These are phyloP conservation scores for Eueremaeus valkanovi DNA, from an alignment of 2,888 invertebrate species.

Conservation along the genomic window DNA sequence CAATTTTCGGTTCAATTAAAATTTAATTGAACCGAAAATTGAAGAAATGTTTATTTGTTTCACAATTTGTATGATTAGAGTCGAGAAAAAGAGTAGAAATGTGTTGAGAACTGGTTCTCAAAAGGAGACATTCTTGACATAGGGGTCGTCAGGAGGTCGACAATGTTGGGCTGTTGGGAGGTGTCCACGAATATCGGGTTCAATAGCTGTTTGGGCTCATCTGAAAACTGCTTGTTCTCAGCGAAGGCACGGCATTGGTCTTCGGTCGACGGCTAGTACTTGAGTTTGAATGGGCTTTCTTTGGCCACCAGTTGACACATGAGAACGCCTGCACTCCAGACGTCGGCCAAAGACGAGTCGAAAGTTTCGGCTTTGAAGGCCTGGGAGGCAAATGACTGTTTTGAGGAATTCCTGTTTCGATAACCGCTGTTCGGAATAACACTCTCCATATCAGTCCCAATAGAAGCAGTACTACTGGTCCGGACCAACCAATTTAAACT, in stretches of 20 bases:
- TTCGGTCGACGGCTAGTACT: neutral
- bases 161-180: neutral
- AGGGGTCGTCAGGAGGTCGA: neutral
- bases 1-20: too few relatives aligned
- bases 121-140: neutral
- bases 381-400: neutral
- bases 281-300: slow-evolving; percentile 19
- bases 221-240: neutral
- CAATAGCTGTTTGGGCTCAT: slow-evolving; percentile 27
- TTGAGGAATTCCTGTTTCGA: slow-evolving; percentile 16
- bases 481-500: neutral
- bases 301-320: slow-evolving; percentile 4
- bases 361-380: neutral
- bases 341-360: neutral
- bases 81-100: too few relatives aligned
- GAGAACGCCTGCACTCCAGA: neutral
- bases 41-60: too few relatives aligned
- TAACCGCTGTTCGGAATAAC: neutral
- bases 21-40: too few relatives aligned
- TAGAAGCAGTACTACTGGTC: neutral
- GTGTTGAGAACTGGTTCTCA: too few relatives aligned
- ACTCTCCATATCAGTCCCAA: slow-evolving; percentile 20
- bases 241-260: slow-evolving; percentile 10
- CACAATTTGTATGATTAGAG: too few relatives aligned
- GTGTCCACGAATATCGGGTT: neutral